Evolutionary conservation across 2,888 invertebrate species (phyloP), one percentile per base, ranked within the genome.

Genomic region (Heteromurus nitidus): DNA sequence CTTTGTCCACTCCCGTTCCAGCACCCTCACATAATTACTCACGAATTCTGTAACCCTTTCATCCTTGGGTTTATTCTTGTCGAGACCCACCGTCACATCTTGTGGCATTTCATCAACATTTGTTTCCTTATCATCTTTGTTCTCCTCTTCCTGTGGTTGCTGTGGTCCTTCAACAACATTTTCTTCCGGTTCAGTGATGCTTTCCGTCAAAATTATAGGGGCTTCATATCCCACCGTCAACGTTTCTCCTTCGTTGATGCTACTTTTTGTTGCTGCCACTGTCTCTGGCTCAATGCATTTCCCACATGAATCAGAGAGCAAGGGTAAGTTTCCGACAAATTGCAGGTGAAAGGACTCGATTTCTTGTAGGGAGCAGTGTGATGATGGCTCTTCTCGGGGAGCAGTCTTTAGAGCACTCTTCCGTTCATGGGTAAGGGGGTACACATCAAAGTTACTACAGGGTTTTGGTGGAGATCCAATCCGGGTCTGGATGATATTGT

Each of bases 261-360:
- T n/a, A n/a, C n/a, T 58, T 31, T 9, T n/a, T 31, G 31, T 18
- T 60, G 2, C 18, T 2, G 20, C 7, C 31, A 30, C 60, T n/a
- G 30, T 58, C n/a, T n/a, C n/a, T n/a, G n/a, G n/a, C 30, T 60
- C 60, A 18, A 13, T 31, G 1, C n/a, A n/a, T n/a, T n/a, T n/a
- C n/a, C n/a, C n/a, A n/a, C n/a, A n/a, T 7, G 36, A 36, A 36
- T 36, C 13, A 11, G 58, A 60, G 0, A 60, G 60, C 44, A 60
- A 28, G 0, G 70, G 42, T 26, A 70, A 22, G 13, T 60, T 42
- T 44, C 70, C 70, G 13, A 70, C 60, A 20, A 70, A 70, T 18
- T 70, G 53, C 7, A 16, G 44, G 42, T 70, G 70, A 44, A 70
- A 70, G n/a, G 70, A 70, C 44, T 70, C 70, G 60, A 70, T 58